Evolutionary conservation across 2,797 vertebrate genomes (phyloP), one percentile per base, ranked within the genome.

Genomic region (Pogoniulus pusillus): DNA sequence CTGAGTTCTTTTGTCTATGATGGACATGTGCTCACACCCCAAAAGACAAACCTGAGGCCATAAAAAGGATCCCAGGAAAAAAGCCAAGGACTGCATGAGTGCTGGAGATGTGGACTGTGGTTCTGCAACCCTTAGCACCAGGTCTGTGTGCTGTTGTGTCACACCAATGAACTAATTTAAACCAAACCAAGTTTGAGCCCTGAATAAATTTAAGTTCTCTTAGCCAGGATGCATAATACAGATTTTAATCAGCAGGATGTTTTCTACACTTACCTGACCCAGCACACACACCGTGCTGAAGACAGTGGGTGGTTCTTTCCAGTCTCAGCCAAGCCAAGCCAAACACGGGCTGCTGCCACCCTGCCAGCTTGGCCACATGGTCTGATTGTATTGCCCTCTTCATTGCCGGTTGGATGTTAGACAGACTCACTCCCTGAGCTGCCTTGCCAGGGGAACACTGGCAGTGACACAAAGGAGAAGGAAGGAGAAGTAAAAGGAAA

Each of bases 71-170:
- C 16, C 5, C 23, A 73, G 14, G 4, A 54, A 58, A 84, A 72
- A 47, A 26, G 1, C 3, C 27, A 53, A 6, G 7, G 23, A 43
- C 12, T 49, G 16, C 0, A 1, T 9, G 34, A 63, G 12, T 35
- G 30, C 22, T 34, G 23, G 47, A 78, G 18, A 26, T 34, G 4
- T 8, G 5, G 2, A 1, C 9, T 77, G 19, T n/a, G 8, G 17
- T 90, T 90, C 62, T 5, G 3, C 10, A 55, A 24, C 7, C 16
- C 9, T 63, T 16, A 27, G 7, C 35, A 66, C 22, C 14, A 57
- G 7, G 4, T n/a, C 34, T 66, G 3, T 51, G 7, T 54, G 11
- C 7, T 78, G 62, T 22, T 47, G 7, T 8, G 30, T 87, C 55
- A 62, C 41, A 27, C 51, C 71, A 70, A 27, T 16, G 27, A 29